Evolutionary conservation across 2,113 vertebrate genomes (phyloP).

Genomic region (Carlito syrichta): DNA sequence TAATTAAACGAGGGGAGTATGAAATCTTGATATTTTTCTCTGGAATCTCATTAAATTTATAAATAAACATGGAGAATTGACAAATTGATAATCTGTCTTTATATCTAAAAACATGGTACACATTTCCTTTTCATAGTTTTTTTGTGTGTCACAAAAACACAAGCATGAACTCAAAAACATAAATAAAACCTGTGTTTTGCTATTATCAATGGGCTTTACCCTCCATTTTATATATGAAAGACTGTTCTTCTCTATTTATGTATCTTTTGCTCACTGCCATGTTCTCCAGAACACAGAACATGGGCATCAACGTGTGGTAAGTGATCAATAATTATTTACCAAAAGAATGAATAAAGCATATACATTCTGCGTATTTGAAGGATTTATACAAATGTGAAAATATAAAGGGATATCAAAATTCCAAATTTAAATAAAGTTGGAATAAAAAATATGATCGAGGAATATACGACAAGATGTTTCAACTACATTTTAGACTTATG

Average conservation of each 20-base stretch:
- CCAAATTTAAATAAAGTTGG: not conserved
- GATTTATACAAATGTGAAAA: not conserved
- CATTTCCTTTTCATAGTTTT: not conserved
- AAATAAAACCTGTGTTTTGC: not conserved
- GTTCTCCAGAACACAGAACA: not conserved
- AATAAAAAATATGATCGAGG: not conserved
- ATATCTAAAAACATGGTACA: not conserved
- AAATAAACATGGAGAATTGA: conserved; percentile 21
- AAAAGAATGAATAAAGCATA: not conserved
- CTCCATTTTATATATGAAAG: not conserved
- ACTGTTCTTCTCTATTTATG: not conserved
- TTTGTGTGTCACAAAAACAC: not conserved
- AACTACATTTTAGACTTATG: not conserved
- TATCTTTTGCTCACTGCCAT: not conserved
- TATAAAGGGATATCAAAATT: not conserved
- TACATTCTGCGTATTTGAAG: not conserved
- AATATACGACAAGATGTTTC: not conserved
- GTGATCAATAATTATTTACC: not conserved
- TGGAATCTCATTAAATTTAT: conserved; percentile 20
- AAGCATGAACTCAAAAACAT: not conserved
- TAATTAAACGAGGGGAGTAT: not conserved
- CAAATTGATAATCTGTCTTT: not conserved
- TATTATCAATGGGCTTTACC: not conserved
- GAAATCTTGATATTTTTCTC: not conserved
- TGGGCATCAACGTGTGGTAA: accelerated